A percentile compares a stretch with the other conserved stretches of the same genome.
Evolutionary conservation across 2,797 vertebrate species (phyloP).

Genomic region (Sparus aurata): DNA sequence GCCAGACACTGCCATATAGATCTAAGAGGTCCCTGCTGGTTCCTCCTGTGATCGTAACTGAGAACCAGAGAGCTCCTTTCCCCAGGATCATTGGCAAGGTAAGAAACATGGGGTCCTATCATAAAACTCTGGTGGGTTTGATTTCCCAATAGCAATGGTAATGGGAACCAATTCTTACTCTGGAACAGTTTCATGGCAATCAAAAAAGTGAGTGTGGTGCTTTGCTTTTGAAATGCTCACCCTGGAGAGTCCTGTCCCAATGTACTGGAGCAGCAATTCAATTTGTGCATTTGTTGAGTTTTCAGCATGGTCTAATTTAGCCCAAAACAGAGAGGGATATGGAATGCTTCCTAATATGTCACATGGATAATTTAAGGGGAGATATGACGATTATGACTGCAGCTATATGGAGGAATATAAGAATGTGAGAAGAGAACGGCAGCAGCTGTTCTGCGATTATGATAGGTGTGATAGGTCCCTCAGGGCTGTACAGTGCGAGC

Average conservation of each 20-base stretch:
- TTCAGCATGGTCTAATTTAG: background rate
- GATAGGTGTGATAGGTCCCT: background rate
- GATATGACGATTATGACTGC: background rate
- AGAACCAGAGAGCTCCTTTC: conserved; percentile 95
- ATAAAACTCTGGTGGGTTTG: conserved; percentile 1
- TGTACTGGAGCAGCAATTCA: background rate
- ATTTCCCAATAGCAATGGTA: conserved; percentile 5
- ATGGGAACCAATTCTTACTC: background rate
- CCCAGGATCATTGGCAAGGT: conserved; percentile 93
- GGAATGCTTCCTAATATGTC: background rate
- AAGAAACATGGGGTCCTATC: conserved; percentile 64
- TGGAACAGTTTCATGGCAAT: conserved; percentile 4
- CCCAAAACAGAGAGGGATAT: background rate
- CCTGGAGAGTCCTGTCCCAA: background rate
- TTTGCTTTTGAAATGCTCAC: conserved; percentile 5
- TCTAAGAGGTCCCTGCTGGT: conserved; percentile 93
- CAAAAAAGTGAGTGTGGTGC: background rate
- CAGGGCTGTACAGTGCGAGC: too few species aligned
- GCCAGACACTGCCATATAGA: conserved; percentile 85
- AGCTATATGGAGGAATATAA: background rate
- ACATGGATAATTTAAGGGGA: background rate
- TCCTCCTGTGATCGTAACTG: conserved; percentile 91
- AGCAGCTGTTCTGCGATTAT: background rate
- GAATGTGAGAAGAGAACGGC: background rate
- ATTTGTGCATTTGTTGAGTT: conserved; percentile 14